These are phyloP conservation scores for Ricordea florida DNA, from an alignment of 92 coral and sea anemone genomes.

Conservation along the genomic window DNA sequence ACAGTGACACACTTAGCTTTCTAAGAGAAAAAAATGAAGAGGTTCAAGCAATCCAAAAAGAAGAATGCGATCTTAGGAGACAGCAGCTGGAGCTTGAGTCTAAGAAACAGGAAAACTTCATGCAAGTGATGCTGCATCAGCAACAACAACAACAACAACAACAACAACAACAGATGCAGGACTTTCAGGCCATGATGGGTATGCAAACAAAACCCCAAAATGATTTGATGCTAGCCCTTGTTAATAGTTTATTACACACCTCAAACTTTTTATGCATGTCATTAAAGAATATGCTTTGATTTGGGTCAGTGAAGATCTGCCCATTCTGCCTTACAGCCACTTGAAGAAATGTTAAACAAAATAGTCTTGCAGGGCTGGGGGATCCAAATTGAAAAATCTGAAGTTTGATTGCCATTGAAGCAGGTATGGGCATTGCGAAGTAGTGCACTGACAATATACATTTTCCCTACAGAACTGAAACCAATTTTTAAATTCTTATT, in stretches of 20 bases:
- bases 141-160: slow-evolving; percentile 43
- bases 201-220: slow-evolving; percentile 26
- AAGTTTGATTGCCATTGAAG: too few species aligned
- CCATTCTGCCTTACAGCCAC: too few species aligned
- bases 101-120: slow-evolving; percentile 13
- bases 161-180: slow-evolving; percentile 34
- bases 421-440: too few species aligned
- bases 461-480: too few species aligned
- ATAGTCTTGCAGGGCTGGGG: too few species aligned
- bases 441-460: too few species aligned
- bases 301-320: too few species aligned
- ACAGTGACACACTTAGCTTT: background rate
- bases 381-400: too few species aligned
- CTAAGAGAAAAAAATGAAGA: slow-evolving; percentile 26
- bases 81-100: slow-evolving; percentile 11
- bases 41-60: slow-evolving; percentile 11
- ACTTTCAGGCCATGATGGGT: slow-evolving; percentile 25
- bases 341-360: too few species aligned
- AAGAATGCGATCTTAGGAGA: slow-evolving; percentile 14
- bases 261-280: too few species aligned
- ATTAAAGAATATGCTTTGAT: too few species aligned
- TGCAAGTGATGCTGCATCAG: slow-evolving; percentile 30
- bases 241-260: slow-evolving; percentile 15
- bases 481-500: too few species aligned
- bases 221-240: slow-evolving; percentile 43